phyloP scores from a whole-genome alignment of 1,140 invertebrate genomes.

The Drosophila leontia region DNA sequence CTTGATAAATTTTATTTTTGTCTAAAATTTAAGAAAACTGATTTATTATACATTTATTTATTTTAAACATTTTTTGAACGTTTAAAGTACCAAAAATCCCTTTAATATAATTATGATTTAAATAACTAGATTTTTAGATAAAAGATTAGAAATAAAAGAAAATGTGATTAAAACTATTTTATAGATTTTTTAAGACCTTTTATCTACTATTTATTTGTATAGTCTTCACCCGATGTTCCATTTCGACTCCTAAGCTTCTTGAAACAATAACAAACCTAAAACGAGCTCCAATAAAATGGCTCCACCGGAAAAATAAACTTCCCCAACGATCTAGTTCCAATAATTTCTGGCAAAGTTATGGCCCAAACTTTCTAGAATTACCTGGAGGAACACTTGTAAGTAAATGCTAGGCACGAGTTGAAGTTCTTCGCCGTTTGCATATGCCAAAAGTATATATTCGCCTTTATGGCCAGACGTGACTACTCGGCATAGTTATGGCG shows the following conservation, averaged over 20 bases:
- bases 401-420: conserved; percentile 43
- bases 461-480: conserved; percentile 64
- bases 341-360: conserved; percentile 46
- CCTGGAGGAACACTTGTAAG: conserved; percentile 34
- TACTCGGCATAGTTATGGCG: conserved; percentile 29
- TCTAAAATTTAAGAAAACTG: too few species aligned
- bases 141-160: too few species aligned
- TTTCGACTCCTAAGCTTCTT: background rate
- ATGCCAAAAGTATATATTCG: conserved; percentile 50
- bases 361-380: conserved; percentile 39
- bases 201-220: background rate
- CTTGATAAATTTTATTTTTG: background rate
- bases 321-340: conserved; percentile 36
- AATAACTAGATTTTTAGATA: too few species aligned
- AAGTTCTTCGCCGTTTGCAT: conserved; percentile 35
- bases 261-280: background rate
- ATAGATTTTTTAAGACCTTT: background rate
- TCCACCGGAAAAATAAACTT: conserved; percentile 10
- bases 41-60: too few species aligned
- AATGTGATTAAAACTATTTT: too few species aligned
- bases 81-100: too few species aligned
- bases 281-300: conserved; percentile 16
- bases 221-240: too few species aligned
- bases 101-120: too few species aligned
- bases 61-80: too few species aligned